Evolutionary conservation across 2,113 vertebrate genomes (phyloP).

Genomic region (Sebastes fasciatus): DNA sequence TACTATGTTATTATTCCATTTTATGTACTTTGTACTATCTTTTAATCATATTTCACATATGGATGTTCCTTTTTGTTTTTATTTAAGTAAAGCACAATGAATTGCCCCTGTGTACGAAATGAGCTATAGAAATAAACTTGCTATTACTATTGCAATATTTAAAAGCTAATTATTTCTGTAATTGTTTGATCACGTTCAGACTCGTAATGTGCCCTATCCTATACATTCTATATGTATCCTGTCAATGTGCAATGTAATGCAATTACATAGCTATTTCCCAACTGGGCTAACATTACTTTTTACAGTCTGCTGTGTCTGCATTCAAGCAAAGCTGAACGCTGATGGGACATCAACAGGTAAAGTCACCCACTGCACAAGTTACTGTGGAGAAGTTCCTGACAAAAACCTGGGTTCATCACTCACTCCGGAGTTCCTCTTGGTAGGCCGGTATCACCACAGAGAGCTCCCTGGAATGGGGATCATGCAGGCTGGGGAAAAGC

Average conservation of each 20-base stretch:
- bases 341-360: not conserved
- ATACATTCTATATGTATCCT: not conserved
- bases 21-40: too few relatives aligned
- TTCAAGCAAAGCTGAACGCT: not conserved
- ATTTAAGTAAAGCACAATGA: too few relatives aligned
- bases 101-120: too few relatives aligned
- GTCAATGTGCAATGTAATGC: not conserved
- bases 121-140: too few relatives aligned
- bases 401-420: constrained; percentile 47
- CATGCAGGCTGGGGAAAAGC: constrained; percentile 87
- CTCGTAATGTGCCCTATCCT: not conserved
- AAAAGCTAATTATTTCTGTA: too few relatives aligned
- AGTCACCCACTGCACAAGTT: not conserved
- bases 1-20: too few relatives aligned
- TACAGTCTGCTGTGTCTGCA: not conserved
- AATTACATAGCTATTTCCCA: not conserved
- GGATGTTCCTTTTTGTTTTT: too few relatives aligned
- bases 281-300: not conserved
- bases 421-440: constrained; percentile 91
- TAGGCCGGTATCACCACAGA: constrained; percentile 95
- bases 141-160: too few relatives aligned
- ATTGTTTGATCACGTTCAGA: not conserved
- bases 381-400: not conserved
- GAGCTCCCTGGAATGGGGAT: constrained; percentile 87
- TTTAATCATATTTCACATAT: too few relatives aligned